Base-by-base conservation (phyloP, 2,113 vertebrate genomes). In the Seriola quinqueradiata region DNA sequence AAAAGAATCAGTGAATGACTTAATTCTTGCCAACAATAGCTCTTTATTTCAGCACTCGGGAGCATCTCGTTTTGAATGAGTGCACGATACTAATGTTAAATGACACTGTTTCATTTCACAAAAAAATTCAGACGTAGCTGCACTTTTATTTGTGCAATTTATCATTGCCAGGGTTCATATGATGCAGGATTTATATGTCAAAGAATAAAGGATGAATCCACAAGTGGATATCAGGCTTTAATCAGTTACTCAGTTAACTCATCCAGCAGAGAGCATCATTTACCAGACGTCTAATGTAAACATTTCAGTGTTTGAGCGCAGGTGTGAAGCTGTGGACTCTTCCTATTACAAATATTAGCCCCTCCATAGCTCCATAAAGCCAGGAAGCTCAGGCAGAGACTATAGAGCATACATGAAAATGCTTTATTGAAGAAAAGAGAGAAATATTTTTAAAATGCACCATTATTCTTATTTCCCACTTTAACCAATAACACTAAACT, bases 1-100 rank as follows among this genome's bases (percentile, higher is more conserved):
- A 60, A 77, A 70, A 74, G 38, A 64, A 75, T 77, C 64, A 71
- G 84, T 85, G 77, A 79, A 87, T 81, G 54, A 82, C 70, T 81
- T 88, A 63, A 85, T 85, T 85, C 12, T 32, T 17, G 58, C 21
- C 70, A 82, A 76, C 28, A 82, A 38, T 63, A 36, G n/a, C 28
- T 74, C 59, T 85, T 81, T 70, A 63, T 11, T 60, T 52, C 48
- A 63, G 34, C 36, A 38, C n/a, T 2, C 21, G 50, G 60, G n/a
- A 60, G 61, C 52, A 64, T 17, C 64, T 77, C 9, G 4, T 72
- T 83, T 83, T 52, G 42, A 81, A 81, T 69, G 23, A 67, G 40
- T 16, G 23, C 40, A 25, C 17, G 13, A 71, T 59, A 28, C 69
- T 40, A 23, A 4, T 19, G 32, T 25, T 40, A 40, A 21, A 25